Evolutionary conservation across 2,113 vertebrate species (phyloP).

Genomic region (Erythrocercus mccallii): DNA sequence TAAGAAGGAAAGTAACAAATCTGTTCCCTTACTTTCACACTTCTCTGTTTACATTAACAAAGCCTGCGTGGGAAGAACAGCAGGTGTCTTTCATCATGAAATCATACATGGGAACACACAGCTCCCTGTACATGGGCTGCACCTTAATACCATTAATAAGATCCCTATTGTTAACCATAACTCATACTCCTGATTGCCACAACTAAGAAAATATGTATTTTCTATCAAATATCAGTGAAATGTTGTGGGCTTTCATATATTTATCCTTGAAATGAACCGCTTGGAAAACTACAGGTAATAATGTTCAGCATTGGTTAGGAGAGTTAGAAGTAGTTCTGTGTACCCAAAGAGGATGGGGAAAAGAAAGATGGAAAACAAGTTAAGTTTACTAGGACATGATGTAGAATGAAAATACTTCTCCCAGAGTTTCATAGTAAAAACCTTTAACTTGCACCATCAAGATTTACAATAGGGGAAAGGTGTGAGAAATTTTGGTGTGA

Average conservation of each 20-base stretch:
- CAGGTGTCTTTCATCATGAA: neutral
- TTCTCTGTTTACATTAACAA: neutral
- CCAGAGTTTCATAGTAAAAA: neutral
- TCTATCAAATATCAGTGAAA: neutral
- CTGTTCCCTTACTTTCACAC: neutral
- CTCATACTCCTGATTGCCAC: neutral
- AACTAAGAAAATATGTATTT: neutral
- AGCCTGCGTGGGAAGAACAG: neutral
- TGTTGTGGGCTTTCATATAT: neutral
- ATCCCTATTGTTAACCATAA: neutral
- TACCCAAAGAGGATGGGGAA: neutral
- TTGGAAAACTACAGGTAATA: neutral
- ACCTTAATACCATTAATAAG: neutral
- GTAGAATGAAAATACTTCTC: neutral
- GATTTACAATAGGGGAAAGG: neutral
- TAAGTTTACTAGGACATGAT: neutral
- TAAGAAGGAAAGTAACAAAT: neutral
- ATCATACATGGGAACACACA: neutral
- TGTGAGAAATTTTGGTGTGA: neutral
- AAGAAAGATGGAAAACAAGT: neutral
- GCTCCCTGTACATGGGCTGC: neutral
- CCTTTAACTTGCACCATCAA: neutral
- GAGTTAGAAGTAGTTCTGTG: neutral
- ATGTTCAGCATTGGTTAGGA: neutral
- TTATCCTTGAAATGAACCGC: neutral